A percentile compares a stretch with the other conserved stretches of the same genome.
These are phyloP conservation scores for Phrynocephalus versicolor DNA, from an alignment of 2,113 vertebrate species.

Conservation along the genomic window DNA sequence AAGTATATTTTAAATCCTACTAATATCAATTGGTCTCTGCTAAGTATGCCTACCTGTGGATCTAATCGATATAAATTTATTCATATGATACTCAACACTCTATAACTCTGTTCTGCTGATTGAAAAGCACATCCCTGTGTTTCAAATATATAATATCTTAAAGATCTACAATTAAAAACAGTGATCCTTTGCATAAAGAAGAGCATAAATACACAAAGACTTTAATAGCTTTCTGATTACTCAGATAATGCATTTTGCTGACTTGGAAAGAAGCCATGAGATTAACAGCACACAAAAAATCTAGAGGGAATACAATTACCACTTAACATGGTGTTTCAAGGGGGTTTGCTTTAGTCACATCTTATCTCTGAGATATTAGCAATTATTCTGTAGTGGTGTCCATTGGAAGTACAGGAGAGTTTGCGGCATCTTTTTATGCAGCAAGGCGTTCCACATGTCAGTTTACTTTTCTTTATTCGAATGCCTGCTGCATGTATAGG, in stretches of 20 bases:
- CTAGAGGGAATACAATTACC: constrained; percentile 53
- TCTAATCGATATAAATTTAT: neutral
- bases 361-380: constrained; percentile 37
- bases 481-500: neutral
- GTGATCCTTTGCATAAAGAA: constrained; percentile 33
- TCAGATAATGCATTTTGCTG: constrained; percentile 49
- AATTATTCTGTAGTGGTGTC: constrained; percentile 61
- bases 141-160: constrained; percentile 21
- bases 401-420: constrained; percentile 46
- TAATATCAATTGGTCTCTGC: no score
- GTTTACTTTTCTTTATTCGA: neutral
- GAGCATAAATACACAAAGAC: neutral
- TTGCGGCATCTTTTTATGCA: constrained; percentile 35
- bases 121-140: constrained; percentile 11
- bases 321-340: constrained; percentile 49
- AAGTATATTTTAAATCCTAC: no score
- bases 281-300: constrained; percentile 50
- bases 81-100: neutral
- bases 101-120: neutral
- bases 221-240: constrained; percentile 29
- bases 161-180: constrained; percentile 22
- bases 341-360: constrained; percentile 20
- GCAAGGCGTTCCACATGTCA: neutral
- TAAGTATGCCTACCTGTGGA: no score
- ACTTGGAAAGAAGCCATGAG: constrained; percentile 39